These are phyloP conservation scores for Cantharis lateralis DNA, from an alignment of 2,888 invertebrate species.

Conservation along the genomic window DNA sequence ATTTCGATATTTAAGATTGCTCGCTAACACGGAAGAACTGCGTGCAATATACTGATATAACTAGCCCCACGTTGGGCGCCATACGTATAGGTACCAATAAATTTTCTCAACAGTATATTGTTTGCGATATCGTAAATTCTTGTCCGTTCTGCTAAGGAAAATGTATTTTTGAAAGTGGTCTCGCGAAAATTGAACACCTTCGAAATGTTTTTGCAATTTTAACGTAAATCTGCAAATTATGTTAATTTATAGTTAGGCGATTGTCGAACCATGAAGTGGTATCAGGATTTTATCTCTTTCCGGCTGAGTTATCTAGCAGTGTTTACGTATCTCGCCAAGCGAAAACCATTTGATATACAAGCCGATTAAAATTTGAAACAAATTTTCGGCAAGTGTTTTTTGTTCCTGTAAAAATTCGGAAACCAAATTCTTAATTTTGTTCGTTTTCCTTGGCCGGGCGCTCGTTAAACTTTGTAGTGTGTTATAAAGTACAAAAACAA, in stretches of 20 bases:
- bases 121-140: no score
- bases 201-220: no score
- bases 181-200: no score
- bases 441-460: neutral
- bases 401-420: neutral
- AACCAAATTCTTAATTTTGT: neutral
- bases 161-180: no score
- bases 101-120: no score
- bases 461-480: neutral
- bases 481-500: conserved; percentile 1
- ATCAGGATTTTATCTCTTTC: neutral
- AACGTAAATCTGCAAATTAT: neutral
- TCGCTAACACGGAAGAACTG: no score
- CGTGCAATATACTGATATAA: no score
- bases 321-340: neutral
- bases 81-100: no score
- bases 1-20: no score
- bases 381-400: neutral
- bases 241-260: neutral
- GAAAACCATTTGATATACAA: neutral
- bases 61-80: no score
- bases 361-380: neutral
- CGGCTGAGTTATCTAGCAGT: neutral
- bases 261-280: neutral
- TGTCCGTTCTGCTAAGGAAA: no score